phyloP scores from a whole-genome alignment of 2,888 invertebrate genomes.

The Rhagophthalmus giganteus region DNA sequence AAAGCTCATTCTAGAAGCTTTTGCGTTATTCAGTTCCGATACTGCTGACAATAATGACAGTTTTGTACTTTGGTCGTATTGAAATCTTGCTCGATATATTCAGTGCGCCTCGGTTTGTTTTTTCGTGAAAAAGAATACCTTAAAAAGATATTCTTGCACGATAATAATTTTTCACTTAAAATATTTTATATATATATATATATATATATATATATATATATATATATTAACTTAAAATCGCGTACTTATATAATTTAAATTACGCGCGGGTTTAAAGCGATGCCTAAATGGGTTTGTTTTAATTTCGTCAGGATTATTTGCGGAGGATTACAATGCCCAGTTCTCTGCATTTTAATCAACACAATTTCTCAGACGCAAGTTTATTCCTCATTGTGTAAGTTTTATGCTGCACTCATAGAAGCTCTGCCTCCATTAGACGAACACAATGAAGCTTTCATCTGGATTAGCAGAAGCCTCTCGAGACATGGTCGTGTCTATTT shows the following conservation, averaged over 20 bases:
- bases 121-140: constrained; percentile 12
- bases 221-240: too few relatives aligned
- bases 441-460: constrained; percentile 53
- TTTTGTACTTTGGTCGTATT: constrained; percentile 49
- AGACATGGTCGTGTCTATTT: constrained; percentile 44
- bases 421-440: constrained; percentile 49
- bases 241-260: too few relatives aligned
- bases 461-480: constrained; percentile 52
- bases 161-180: constrained; percentile 15
- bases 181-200: too few relatives aligned
- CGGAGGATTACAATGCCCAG: too few relatives aligned
- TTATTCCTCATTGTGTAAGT: constrained; percentile 42
- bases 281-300: constrained; percentile 7
- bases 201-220: too few relatives aligned
- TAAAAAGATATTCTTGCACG: constrained; percentile 9
- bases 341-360: constrained; percentile 52
- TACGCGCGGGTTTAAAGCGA: constrained; percentile 1
- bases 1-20: constrained; percentile 54
- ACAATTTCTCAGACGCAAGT: constrained; percentile 49
- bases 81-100: constrained; percentile 37
- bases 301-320: constrained; percentile 18
- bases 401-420: constrained; percentile 46
- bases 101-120: constrained; percentile 23
- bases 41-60: constrained; percentile 51
- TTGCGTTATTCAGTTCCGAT: constrained; percentile 53